phyloP scores from a whole-genome alignment of 2,888 invertebrate genomes.

The Apeira syringaria region DNA sequence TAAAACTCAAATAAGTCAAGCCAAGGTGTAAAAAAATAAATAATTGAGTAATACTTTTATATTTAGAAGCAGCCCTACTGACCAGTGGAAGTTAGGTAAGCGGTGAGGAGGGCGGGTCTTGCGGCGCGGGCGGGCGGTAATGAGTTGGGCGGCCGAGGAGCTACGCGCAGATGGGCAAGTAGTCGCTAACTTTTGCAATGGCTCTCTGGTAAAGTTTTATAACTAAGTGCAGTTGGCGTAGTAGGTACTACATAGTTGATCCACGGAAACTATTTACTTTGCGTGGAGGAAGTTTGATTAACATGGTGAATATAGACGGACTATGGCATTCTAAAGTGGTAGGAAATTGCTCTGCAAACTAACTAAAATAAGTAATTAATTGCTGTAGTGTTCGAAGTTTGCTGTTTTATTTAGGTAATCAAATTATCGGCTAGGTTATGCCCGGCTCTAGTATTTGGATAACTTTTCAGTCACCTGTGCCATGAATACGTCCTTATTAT shows the following conservation, averaged over 20 bases:
- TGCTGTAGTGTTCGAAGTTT: too few species aligned
- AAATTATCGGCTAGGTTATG: too few species aligned
- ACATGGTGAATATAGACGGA: neutral
- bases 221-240: slow-evolving; percentile 19
- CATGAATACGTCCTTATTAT: too few species aligned
- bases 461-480: too few species aligned
- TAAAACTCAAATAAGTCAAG: too few species aligned
- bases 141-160: slow-evolving; percentile 55
- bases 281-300: neutral
- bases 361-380: too few species aligned
- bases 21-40: too few species aligned
- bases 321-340: too few species aligned
- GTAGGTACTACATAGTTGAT: slow-evolving; percentile 3
- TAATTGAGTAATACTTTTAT: too few species aligned
- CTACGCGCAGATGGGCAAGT: slow-evolving; percentile 40
- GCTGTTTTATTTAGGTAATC: too few species aligned
- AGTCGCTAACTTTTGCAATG: slow-evolving; percentile 33
- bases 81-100: slow-evolving; percentile 56
- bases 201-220: slow-evolving; percentile 12
- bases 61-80: slow-evolving; percentile 38
- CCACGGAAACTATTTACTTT: slow-evolving; percentile 11
- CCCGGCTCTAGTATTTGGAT: too few species aligned
- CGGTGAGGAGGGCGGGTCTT: slow-evolving; percentile 68
- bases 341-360: too few species aligned
- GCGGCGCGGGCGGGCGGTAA: slow-evolving; percentile 62